Evolutionary conservation across 2,113 vertebrate genomes (phyloP), one percentile per base, ranked within the genome.

Genomic region (Poeciliopsis prolifica): DNA sequence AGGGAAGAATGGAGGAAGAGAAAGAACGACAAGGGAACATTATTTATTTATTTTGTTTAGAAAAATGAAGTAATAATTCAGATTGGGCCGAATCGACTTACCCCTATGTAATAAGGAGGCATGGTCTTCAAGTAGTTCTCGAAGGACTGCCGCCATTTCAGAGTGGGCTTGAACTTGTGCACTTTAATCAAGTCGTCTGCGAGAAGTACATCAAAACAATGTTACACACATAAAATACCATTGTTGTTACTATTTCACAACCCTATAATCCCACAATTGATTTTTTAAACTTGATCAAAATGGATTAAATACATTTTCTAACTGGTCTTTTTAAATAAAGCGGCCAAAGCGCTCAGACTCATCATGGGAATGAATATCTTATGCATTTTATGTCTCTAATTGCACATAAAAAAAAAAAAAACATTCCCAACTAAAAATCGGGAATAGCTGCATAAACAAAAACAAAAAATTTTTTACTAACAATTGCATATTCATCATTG

Each of bases 101-200:
- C 98, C 95, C 96, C 96, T 29, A 99, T 96, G 83, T 98, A 99
- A 87, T 99, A 99, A 0, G 97, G 98, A 86, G 98, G 97, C 97
- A 98, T 99, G 33, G 97, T 96, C 94, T 99, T 99, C 94, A 99
- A 92, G 92, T 99, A 99, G 92, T 95, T 97, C 93, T 99, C 98
- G 93, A 99, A 99, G 10, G 96, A 96, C 93, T 99, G 98, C 77
- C 97, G 93, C 98, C 98, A 99, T 88, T 98, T 99, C 77, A 99
- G 75, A 0, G 96, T 96, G 37, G 97, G 97, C 89, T 99, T 99
- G 88, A 97, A 95, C 89, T 99, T 99, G 94, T 99, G 98, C 60
- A 99, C 96, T 96, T 98, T 98, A 91, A 98, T 98, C 88, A 99
- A 95, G 86, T 99, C 98, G 81, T 99, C 98, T 99, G 92, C 60